Evolutionary conservation across 1,140 invertebrate genomes (phyloP), one percentile per base, ranked within the genome.

Genomic region (Macrosteles quadrilineatus): DNA sequence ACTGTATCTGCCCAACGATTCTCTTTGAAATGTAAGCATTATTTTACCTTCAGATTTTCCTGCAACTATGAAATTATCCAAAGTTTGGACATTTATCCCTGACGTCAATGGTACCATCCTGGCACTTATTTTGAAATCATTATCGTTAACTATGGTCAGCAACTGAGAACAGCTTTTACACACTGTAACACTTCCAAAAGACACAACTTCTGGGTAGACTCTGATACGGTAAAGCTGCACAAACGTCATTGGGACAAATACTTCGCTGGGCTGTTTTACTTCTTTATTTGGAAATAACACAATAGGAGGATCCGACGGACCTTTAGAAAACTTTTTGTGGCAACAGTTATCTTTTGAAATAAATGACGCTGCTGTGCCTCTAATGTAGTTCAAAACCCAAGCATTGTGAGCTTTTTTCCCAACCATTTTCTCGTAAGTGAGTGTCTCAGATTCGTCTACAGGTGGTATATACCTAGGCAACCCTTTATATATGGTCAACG

Each of bases 141-240:
- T 64, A 1, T 25, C 23, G 62, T 64, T 64, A 17, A 17, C 31
- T 6, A 64, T 25, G n/a, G 2, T 36, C 6, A 64, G 29, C 2
- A 19, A 2, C 25, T 64, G 30, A 36, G 2, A 23, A 21, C 62
- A 64, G 14, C 1, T 25, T 64, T 64, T 64, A n/a, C 23, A 32
- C 12, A 27, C 36, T 64, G 62, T 64, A 17, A 66, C 63, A 27
- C 27, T 45, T 23, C 63, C 63, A 45, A 66, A 66, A 25, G 32
- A 66, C 11, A 66, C 45, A 11, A 66, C 1, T 23, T 11, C 19
- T 12, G 63, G 63, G 17, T 9, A 23, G 9, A 66, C 40, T 66
- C 45, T 66, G 9, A 66, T 45, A 12, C 40, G 32, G 17, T 66
- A 66, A 17, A 66, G 40, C 21, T 66, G 63, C 1, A 45, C 19